Percentiles rank a stretch among this genome's conserved stretches.
Conservation (phyloP, 2,888 invertebrate genomes). For the Molanna angustata region DNA sequence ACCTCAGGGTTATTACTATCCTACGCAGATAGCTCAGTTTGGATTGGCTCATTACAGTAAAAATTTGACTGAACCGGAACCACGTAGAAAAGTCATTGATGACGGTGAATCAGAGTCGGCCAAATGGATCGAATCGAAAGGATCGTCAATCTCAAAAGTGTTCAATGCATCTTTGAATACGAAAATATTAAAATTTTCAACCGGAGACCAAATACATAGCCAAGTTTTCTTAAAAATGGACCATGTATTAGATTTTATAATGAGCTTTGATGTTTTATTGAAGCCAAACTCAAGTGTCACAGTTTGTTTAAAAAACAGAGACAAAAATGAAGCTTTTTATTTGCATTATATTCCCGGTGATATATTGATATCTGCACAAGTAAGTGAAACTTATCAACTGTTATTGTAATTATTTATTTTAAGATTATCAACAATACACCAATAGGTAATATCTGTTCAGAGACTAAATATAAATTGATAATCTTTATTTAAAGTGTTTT, state of each 20-base stretch:
- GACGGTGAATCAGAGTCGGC: conserved; percentile 68
- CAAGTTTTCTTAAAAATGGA: conserved; percentile 68
- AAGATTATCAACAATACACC: too few species aligned
- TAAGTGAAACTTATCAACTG: too few species aligned
- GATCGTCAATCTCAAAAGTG: conserved; percentile 61
- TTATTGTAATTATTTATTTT: too few species aligned
- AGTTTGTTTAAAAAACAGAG: conserved; percentile 73
- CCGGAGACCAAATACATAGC: conserved; percentile 60
- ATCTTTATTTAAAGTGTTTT: background rate
- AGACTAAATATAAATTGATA: background rate
- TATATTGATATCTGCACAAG: conserved; percentile 69
- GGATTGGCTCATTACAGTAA: conserved; percentile 97
- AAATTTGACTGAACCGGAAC: conserved; percentile 82
- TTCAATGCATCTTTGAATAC: conserved; percentile 59
- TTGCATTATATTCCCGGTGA: conserved; percentile 80
- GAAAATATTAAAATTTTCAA: conserved; percentile 69
- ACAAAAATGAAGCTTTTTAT: conserved; percentile 73
- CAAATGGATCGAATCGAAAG: conserved; percentile 73
- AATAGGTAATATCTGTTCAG: too few species aligned
- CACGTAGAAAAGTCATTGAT: conserved; percentile 69
- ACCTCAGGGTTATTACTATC: conserved; percentile 92
- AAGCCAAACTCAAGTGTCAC: conserved; percentile 79
- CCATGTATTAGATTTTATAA: conserved; percentile 70
- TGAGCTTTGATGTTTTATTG: conserved; percentile 70
- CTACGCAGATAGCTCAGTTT: conserved; percentile 98